These are phyloP conservation scores for Beris chalybata DNA, from an alignment of 2,888 invertebrate genomes.

Conservation along the genomic window DNA sequence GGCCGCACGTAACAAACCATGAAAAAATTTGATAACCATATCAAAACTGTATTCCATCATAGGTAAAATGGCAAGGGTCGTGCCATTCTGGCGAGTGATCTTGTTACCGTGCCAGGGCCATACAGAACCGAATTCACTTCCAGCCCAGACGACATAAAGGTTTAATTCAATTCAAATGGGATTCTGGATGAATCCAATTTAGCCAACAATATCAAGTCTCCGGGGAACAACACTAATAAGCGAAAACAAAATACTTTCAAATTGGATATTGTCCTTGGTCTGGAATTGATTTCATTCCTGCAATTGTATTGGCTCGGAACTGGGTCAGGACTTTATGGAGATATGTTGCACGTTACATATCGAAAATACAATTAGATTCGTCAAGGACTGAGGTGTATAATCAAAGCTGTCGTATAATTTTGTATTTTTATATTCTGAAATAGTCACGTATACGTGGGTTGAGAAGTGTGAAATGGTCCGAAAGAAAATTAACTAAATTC, in stretches of 20 bases:
- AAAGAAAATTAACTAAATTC: too few relatives aligned
- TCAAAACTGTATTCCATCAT: constrained; percentile 32
- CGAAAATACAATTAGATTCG: too few relatives aligned
- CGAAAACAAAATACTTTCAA: constrained; percentile 26
- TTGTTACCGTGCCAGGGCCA: constrained; percentile 16
- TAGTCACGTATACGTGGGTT: too few relatives aligned
- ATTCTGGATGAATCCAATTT: constrained; percentile 32
- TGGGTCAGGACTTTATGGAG: not conserved
- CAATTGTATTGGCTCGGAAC: not conserved
- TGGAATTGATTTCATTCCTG: constrained; percentile 11
- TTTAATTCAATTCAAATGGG: constrained; percentile 32
- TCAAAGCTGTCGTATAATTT: too few relatives aligned
- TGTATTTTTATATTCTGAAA: too few relatives aligned
- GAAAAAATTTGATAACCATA: constrained; percentile 35
- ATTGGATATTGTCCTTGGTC: constrained; percentile 20
- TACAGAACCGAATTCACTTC: not conserved
- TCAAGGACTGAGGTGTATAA: too few relatives aligned
- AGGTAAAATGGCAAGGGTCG: constrained; percentile 30
- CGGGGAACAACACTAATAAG: constrained; percentile 27
- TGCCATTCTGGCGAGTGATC: constrained; percentile 27
- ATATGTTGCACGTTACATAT: too few relatives aligned
- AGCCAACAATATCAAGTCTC: constrained; percentile 22
- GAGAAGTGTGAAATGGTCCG: too few relatives aligned
- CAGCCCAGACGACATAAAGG: constrained; percentile 26
- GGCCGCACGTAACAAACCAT: constrained; percentile 34